Conservation (phyloP, 2,888 invertebrate species). For the Periphyllus acericola region DNA sequence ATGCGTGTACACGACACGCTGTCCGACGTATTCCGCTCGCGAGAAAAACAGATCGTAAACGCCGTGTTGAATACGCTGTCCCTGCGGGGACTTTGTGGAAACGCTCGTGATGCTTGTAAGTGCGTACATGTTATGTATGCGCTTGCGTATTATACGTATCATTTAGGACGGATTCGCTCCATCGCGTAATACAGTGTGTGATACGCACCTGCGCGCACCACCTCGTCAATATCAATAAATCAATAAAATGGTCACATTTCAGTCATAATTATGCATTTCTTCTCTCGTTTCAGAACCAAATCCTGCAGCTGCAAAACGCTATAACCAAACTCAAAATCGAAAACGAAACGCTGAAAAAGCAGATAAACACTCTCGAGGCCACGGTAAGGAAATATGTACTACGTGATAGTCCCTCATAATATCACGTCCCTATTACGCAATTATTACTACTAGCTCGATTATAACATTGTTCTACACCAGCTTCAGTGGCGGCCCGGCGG, state of each 20-base stretch:
- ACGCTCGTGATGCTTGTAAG: neutral
- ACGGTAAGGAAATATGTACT: constrained; percentile 64
- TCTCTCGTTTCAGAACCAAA: constrained; percentile 72
- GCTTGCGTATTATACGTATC: no score
- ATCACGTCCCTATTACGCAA: no score
- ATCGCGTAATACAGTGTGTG: neutral
- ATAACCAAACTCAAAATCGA: constrained; percentile 76
- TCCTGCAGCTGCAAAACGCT: constrained; percentile 78
- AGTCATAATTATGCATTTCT: neutral
- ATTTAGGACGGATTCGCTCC: no score
- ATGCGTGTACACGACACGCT: no score
- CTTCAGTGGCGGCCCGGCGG: no score
- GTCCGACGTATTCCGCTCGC: neutral
- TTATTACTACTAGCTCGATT: no score
- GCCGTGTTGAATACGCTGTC: neutral
- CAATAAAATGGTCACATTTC: no score
- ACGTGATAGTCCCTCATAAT: no score
- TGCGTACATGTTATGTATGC: no score
- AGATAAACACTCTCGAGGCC: constrained; percentile 68
- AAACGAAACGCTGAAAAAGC: constrained; percentile 75
- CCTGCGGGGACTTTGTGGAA: neutral
- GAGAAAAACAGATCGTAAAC: constrained; percentile 25
- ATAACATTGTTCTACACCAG: no score
- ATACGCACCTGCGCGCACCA: neutral
- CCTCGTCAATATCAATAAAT: no score